Base-by-base conservation (phyloP, 2,113 vertebrate species). In the Canis aureus region DNA sequence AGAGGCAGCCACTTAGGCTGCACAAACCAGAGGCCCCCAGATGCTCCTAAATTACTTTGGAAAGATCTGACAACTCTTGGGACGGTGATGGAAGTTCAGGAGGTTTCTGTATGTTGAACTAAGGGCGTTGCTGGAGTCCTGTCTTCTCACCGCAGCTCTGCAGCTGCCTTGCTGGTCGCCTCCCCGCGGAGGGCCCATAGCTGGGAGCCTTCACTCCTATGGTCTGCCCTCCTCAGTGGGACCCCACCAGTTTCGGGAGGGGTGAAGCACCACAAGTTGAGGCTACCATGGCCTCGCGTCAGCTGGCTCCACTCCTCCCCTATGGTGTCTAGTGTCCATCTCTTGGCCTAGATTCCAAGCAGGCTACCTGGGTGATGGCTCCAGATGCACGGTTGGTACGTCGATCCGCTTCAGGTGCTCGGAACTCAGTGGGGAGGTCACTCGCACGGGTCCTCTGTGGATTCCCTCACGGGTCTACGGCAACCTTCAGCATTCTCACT, bases 381-480 rank as follows among this genome's bases (percentile, higher is more conserved):
- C 29, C 35, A 29, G 27, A 27, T 8, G 1, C 27, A 6, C 4
- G 2, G 59, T 17, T 22, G 10, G 17, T 1, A 22, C 69, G 5
- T 16, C 15, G 16, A 35, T 27, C 12, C 0, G 73, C 71, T 38
- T 74, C 5, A 2, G 13, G 71, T 0, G 20, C 69, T 43, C 71
- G 22, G 71, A 49, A 49, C 20, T 51, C 59, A 22, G 5, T 1
- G 11, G 17, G 55, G 13, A 53, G 20, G 60, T 11, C 10, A 5
- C 25, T 15, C 25, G 29, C 1, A 25, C 9, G 19, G 5, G 35
- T 3, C 9, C 22, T 22, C 82, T 22, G 22, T 29, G 5, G 25
- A 11, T 12, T 0, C 62, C 35, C 59, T 59, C 23, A 1, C 0
- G 0, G 2, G n/a, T 17, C 73, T 0, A 11, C 20, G 1, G 64